Percentiles rank a stretch among this genome's conserved stretches.
These are phyloP conservation scores for Physocephala rufipes DNA, from an alignment of 2,888 invertebrate species.

Conservation along the genomic window DNA sequence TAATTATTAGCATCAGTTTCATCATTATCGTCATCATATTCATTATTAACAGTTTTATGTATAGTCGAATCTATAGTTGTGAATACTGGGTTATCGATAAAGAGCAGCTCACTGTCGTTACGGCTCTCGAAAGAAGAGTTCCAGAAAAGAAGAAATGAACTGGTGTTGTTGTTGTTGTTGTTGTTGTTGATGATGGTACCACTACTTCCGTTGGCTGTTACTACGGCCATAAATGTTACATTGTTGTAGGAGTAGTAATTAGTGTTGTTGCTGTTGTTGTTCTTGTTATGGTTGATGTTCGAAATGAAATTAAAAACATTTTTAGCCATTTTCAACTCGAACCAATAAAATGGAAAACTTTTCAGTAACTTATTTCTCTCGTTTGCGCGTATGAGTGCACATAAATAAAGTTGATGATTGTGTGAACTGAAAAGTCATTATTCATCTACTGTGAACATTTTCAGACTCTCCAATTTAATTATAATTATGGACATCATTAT, in stretches of 20 bases:
- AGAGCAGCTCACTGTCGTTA: background rate
- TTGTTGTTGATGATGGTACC: conserved; percentile 29
- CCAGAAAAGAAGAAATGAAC: conserved; percentile 43
- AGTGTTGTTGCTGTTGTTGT: background rate
- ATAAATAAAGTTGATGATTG: too few relatives aligned
- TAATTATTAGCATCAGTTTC: conserved; percentile 76
- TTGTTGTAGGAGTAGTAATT: background rate
- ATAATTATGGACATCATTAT: too few relatives aligned
- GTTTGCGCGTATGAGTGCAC: too few relatives aligned
- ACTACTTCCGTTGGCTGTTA: background rate
- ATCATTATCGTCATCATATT: conserved; percentile 5
- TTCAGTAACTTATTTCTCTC: too few relatives aligned
- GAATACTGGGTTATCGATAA: background rate
- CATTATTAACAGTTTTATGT: conserved; percentile 29
- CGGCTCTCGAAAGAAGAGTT: conserved; percentile 8
- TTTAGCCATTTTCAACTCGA: conserved; percentile 36
- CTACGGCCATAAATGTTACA: background rate
- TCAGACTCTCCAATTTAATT: too few relatives aligned
- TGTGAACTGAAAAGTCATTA: too few relatives aligned
- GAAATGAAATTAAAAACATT: background rate
- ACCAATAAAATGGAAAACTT: conserved; percentile 33
- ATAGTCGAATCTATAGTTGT: background rate
- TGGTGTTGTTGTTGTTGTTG: conserved; percentile 26
- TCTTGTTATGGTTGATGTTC: background rate
- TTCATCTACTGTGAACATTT: too few relatives aligned